These are phyloP conservation scores for Trissolcus brochymenae DNA, from an alignment of 2,888 invertebrate genomes.

Conservation along the genomic window DNA sequence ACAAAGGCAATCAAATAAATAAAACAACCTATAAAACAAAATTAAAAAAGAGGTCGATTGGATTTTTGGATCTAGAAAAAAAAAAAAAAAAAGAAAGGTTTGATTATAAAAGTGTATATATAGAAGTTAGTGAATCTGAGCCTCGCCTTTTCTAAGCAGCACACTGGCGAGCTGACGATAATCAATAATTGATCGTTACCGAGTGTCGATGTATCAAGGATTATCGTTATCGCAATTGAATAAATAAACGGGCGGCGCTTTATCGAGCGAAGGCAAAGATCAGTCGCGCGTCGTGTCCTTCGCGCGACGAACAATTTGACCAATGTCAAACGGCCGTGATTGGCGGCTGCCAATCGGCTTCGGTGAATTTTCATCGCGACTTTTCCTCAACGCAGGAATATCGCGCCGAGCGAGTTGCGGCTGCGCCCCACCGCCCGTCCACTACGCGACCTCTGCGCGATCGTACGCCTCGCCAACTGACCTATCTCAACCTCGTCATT, in stretches of 20 bases:
- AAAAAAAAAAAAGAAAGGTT: no score
- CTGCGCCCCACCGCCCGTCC: constrained; percentile 9
- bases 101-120: no score
- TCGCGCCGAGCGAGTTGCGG: constrained; percentile 29
- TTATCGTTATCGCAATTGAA: constrained; percentile 56
- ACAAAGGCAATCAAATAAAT: no score
- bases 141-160: no score
- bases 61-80: no score
- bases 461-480: constrained; percentile 61
- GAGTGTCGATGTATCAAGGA: constrained; percentile 52
- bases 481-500: constrained; percentile 70
- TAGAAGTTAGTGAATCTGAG: no score
- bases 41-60: no score
- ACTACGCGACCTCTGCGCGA: constrained; percentile 47
- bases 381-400: constrained; percentile 33
- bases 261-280: constrained; percentile 52
- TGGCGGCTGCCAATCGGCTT: constrained; percentile 24
- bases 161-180: not conserved
- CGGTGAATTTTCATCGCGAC: constrained; percentile 22
- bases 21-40: no score
- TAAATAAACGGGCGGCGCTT: constrained; percentile 47
- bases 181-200: constrained; percentile 39
- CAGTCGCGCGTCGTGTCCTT: constrained; percentile 48
- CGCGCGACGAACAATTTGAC: constrained; percentile 43
- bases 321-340: constrained; percentile 55